Evolutionary conservation across 2,888 invertebrate species (phyloP), one percentile per base, ranked within the genome.

Genomic region (Thyatira batis): DNA sequence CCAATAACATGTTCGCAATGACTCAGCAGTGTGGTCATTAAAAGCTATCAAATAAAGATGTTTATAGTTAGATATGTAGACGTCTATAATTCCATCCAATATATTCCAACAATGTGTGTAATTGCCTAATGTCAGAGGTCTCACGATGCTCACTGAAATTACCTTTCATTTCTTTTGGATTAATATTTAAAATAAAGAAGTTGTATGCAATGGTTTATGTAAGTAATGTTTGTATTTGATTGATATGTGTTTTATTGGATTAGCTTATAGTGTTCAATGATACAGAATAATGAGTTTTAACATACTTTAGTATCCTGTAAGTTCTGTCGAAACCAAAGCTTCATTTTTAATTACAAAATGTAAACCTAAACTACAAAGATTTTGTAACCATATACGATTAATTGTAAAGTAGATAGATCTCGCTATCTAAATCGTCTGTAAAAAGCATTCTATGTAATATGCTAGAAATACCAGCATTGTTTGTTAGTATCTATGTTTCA

Each of bases 111-210:
- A 85, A 85, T 82, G 70, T 57, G 25, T 71, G 62, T 84, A 85
- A 85, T 85, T 85, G 79, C 67, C 55, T 28, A 52, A 61, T 69
- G 85, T 83, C 84, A 84, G 61, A 84, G 85, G 84, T 84, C 78
- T 52, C 52, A 43, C 51, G 46, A 43, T 27, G 46, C 57, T 52
- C 50, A 45, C 23, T 23, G 30, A 17, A 17, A 30, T 39, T 33
- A 51, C 60, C 64, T 78, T 73, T 76, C 69, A 71, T 65, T 58
- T 63, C 58, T 57, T 53, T 61, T 39, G 55, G 49, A 56, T 62
- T 60, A 65, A 65, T 69, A 68, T 69, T 61, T 64, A 65, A 71
- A 67, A 72, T 76, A 67, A 68, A 63, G 49, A 27, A 45, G 44
- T n/a, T 20, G 54, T 53, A 58, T 55, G 56, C 61, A 57, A 65